Percentiles rank a stretch among this genome's conserved stretches.
These are phyloP conservation scores for Drosophila equinoxialis DNA, from an alignment of 1,140 invertebrate genomes.

Conservation along the genomic window DNA sequence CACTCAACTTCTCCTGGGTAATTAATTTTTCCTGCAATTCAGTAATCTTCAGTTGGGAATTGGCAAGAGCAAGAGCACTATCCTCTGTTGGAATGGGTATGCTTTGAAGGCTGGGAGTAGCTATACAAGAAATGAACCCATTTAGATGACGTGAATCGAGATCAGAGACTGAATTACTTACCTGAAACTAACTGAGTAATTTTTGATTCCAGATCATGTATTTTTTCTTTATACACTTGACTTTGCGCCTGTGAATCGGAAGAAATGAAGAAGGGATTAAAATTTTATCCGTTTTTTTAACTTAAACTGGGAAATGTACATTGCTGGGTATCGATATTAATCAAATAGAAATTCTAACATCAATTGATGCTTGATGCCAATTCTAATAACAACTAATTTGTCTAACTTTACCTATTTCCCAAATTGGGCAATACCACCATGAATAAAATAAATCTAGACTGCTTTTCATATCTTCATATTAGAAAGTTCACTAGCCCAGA, in stretches of 20 bases:
- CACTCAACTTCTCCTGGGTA: slow-evolving; percentile 37
- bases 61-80: slow-evolving; percentile 59
- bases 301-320: slow-evolving; percentile 23
- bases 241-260: slow-evolving; percentile 63
- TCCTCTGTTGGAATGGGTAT: slow-evolving; percentile 48
- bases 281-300: not conserved
- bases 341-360: no score
- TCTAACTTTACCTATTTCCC: no score
- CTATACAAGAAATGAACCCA: slow-evolving; percentile 16
- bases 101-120: slow-evolving; percentile 58
- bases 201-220: slow-evolving; percentile 83
- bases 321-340: slow-evolving; percentile 18
- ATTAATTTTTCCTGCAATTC: slow-evolving; percentile 81
- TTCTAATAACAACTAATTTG: no score
- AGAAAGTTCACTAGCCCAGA: no score
- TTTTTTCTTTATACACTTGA: slow-evolving; percentile 82
- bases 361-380: no score
- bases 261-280: not conserved
- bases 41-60: slow-evolving; percentile 77
- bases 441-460: no score
- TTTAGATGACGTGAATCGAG: no score
- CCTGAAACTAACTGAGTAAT: slow-evolving; percentile 73
- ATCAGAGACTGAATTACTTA: slow-evolving; percentile 19
- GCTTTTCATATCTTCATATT: no score
- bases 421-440: no score